Evolutionary conservation across 2,888 invertebrate genomes (phyloP).

Genomic region (Norana najaformis): DNA sequence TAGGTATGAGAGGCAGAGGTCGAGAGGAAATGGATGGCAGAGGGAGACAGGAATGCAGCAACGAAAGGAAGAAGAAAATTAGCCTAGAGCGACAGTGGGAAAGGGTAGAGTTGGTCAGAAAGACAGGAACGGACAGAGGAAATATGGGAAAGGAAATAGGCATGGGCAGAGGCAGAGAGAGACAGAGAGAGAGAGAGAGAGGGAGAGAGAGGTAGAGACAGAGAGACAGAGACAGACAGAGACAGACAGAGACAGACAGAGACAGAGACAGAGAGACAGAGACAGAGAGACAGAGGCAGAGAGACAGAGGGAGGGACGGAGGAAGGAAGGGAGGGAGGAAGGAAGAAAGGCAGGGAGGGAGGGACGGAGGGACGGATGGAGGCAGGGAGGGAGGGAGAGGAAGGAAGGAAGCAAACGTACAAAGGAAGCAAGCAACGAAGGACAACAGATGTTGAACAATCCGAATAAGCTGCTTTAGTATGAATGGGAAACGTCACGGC

Average conservation of each 20-base stretch:
- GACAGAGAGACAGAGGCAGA: background rate
- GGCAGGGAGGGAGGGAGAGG: background rate
- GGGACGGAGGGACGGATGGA: too few relatives aligned
- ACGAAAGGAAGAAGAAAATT: background rate
- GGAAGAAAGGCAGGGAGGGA: too few relatives aligned
- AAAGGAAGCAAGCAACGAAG: background rate
- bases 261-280: background rate
- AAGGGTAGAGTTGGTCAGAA: background rate
- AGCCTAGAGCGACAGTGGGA: background rate
- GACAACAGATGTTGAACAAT: background rate
- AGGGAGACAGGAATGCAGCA: background rate
- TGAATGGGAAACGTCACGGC: background rate
- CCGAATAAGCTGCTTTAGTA: background rate
- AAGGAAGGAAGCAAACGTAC: background rate
- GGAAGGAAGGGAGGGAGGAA: background rate
- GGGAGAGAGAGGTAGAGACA: background rate
- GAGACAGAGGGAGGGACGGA: background rate
- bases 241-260: too few relatives aligned
- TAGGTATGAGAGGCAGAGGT: background rate
- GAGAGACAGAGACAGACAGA: too few relatives aligned
- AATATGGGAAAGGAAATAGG: too few relatives aligned
- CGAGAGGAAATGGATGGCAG: background rate
- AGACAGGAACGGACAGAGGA: background rate
- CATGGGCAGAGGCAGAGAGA: too few relatives aligned
- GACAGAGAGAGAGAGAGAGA: background rate